Conservation (phyloP, 2,113 vertebrate genomes). For the Vimba vimba region DNA sequence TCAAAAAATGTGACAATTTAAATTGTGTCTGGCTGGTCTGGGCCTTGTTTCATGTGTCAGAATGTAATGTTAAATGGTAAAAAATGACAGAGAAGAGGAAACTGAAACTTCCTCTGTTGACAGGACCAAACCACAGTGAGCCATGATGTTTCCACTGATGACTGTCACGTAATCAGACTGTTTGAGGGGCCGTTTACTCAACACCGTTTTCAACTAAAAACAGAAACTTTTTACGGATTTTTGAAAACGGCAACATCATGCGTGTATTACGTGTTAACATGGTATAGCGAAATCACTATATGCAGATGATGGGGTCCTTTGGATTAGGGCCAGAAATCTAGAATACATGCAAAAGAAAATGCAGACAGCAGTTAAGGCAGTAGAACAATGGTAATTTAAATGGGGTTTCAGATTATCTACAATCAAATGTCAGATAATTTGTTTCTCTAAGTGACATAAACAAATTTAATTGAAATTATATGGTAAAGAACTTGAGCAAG, state of each 20-base stretch:
- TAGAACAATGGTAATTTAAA: not conserved
- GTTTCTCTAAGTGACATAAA: not conserved
- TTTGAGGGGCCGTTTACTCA: not conserved
- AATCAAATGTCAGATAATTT: not conserved
- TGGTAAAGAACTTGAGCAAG: not conserved
- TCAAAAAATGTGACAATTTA: not conserved
- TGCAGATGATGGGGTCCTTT: not conserved
- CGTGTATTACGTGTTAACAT: not conserved
- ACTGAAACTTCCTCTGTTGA: conserved; percentile 40
- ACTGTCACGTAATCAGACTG: not conserved
- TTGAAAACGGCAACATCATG: too few relatives aligned
- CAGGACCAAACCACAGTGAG: not conserved
- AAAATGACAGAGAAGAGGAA: not conserved
- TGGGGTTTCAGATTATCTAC: not conserved
- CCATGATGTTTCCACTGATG: not conserved
- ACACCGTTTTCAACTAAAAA: too few relatives aligned
- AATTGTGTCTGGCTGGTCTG: not conserved
- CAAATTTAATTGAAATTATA: not conserved
- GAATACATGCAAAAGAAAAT: conserved; percentile 7
- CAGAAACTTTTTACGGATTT: too few relatives aligned
- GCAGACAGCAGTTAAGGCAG: not conserved
- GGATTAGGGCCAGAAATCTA: not conserved
- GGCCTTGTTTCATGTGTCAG: not conserved
- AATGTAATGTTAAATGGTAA: not conserved
- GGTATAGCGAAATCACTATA: not conserved